phyloP scores from a whole-genome alignment of 2,888 invertebrate genomes.

The Copidosoma aretas region DNA sequence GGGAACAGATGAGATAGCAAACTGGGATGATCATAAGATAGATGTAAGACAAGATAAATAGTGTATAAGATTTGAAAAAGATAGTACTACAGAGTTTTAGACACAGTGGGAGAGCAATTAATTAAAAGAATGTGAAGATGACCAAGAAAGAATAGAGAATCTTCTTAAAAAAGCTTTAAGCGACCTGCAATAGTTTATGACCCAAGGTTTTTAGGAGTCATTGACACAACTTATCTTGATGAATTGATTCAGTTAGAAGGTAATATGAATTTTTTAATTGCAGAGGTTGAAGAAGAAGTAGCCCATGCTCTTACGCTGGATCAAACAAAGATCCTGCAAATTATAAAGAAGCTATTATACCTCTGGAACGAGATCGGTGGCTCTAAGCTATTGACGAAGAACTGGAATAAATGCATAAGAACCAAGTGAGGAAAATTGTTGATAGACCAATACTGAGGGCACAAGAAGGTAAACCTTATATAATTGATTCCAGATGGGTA shows the following conservation, averaged over 20 bases:
- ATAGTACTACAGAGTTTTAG: background rate
- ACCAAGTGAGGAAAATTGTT: slow-evolving; percentile 36
- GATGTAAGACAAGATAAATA: background rate
- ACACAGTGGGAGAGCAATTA: slow-evolving; percentile 11
- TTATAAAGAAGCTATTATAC: too few relatives aligned
- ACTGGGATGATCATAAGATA: background rate
- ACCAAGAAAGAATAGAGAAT: too few relatives aligned
- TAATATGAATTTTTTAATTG: too few relatives aligned
- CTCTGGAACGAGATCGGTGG: slow-evolving; percentile 18
- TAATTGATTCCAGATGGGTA: too few relatives aligned
- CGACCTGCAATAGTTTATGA: background rate
- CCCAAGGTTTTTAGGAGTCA: slow-evolving; percentile 1
- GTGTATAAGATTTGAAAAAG: slow-evolving; percentile 2
- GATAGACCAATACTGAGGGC: slow-evolving; percentile 17
- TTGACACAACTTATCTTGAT: background rate
- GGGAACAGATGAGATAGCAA: too few relatives aligned
- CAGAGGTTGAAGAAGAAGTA: too few relatives aligned
- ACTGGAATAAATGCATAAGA: too few relatives aligned
- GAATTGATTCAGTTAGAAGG: background rate
- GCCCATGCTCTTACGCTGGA: slow-evolving; percentile 15
- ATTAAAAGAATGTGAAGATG: slow-evolving; percentile 11
- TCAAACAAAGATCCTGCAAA: too few relatives aligned
- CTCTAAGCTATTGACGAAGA: too few relatives aligned
- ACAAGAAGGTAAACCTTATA: slow-evolving; percentile 29
- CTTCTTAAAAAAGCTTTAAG: background rate